Conservation (phyloP, 1,140 invertebrate species). For the Chrysopa pallens region DNA sequence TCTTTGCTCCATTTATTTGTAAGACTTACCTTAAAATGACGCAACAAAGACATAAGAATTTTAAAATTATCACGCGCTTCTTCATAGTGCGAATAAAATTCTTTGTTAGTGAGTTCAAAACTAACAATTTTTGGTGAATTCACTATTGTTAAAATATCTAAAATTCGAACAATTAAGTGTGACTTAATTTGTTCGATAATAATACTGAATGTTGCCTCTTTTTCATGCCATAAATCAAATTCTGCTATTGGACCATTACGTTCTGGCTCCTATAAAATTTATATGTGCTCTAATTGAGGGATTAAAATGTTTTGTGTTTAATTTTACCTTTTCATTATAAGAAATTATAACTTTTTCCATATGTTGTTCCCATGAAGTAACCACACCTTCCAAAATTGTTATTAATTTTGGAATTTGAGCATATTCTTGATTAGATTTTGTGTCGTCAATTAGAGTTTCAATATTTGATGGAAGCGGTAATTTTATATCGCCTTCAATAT, state of each 20-base stretch:
- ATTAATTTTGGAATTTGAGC: constrained; percentile 29
- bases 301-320: background rate
- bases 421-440: constrained; percentile 24
- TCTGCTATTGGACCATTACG: constrained; percentile 62
- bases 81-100: constrained; percentile 48
- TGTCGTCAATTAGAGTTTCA: constrained; percentile 28
- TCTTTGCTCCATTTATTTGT: too few relatives aligned
- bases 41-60: constrained; percentile 60
- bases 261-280: constrained; percentile 21
- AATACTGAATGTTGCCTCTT: constrained; percentile 52
- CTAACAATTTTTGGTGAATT: constrained; percentile 26
- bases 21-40: constrained; percentile 53
- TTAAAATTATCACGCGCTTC: constrained; percentile 70
- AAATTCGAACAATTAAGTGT: constrained; percentile 36
- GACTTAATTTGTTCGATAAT: constrained; percentile 66
- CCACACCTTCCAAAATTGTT: constrained; percentile 37
- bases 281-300: background rate
- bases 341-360: constrained; percentile 33
- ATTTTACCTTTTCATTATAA: constrained; percentile 32
- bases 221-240: constrained; percentile 65
- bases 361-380: constrained; percentile 42
- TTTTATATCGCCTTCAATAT: constrained; percentile 43
- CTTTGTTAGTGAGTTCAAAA: constrained; percentile 32
- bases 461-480: constrained; percentile 37
- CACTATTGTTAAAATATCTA: constrained; percentile 30